Conservation (phyloP, 2,797 vertebrate species). For the Cryptoprocta ferox region DNA sequence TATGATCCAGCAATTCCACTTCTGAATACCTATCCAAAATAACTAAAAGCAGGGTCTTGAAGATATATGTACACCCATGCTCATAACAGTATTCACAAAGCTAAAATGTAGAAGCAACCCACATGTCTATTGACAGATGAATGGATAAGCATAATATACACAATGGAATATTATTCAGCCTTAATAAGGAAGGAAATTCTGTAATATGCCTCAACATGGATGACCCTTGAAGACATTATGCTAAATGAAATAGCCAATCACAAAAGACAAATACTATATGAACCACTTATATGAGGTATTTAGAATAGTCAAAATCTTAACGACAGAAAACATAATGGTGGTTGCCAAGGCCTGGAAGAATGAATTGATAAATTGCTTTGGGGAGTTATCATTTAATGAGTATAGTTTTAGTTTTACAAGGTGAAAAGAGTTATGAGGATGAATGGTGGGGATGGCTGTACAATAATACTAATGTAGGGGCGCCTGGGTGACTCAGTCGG, state of each 20-base stretch:
- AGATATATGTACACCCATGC: not conserved
- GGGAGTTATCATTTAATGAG: not conserved
- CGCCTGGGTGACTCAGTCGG: too few species aligned
- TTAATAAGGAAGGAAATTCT: not conserved
- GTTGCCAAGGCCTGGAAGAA: not conserved
- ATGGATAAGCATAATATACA: not conserved
- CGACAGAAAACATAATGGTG: not conserved
- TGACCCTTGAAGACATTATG: not conserved
- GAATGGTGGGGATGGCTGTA: not conserved
- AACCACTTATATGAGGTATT: not conserved
- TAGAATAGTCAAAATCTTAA: not conserved
- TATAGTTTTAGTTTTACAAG: not conserved
- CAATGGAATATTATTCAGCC: not conserved
- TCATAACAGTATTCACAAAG: not conserved
- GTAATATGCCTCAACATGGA: not conserved
- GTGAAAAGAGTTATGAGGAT: not conserved
- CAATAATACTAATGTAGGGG: not conserved
- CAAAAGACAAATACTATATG: not conserved
- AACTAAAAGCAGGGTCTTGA: not conserved
- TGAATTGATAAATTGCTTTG: not conserved
- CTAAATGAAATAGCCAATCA: not conserved
- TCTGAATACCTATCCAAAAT: not conserved
- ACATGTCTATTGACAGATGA: not conserved
- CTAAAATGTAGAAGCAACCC: not conserved
- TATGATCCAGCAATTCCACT: not conserved